Conservation (phyloP, 2,888 invertebrate genomes). For the Cephus spinipes region DNA sequence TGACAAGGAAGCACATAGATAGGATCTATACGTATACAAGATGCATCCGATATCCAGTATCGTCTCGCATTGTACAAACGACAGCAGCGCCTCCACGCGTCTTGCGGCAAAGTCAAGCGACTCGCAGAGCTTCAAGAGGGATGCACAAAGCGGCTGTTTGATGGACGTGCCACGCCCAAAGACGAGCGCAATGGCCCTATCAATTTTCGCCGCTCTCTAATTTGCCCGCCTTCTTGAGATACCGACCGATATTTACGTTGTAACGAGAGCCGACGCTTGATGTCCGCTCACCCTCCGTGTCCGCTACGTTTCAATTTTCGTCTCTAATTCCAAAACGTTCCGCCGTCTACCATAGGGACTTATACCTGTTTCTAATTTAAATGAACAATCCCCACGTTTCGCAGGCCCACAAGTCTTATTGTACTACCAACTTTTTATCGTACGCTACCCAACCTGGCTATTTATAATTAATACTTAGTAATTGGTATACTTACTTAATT, state of each 20-base stretch:
- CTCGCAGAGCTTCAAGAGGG: not conserved
- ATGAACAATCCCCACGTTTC: not conserved
- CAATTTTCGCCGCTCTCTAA: slow-evolving; percentile 50
- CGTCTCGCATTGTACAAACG: not conserved
- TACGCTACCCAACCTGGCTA: not conserved
- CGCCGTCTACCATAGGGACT: not conserved
- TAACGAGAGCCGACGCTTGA: slow-evolving; percentile 28
- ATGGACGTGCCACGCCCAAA: slow-evolving; percentile 41
- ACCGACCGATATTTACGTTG: slow-evolving; percentile 36
- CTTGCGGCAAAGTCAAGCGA: not conserved
- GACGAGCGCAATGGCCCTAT: slow-evolving; percentile 41
- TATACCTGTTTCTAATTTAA: not conserved
- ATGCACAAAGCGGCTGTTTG: slow-evolving; percentile 30
- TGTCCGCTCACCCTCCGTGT: not conserved
- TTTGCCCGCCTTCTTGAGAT: slow-evolving; percentile 37
- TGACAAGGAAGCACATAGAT: not conserved
- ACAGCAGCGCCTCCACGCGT: not conserved
- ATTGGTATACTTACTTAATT: not conserved
- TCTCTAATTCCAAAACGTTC: not conserved
- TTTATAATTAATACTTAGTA: not conserved
- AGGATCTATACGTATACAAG: not conserved
- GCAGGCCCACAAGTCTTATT: not conserved
- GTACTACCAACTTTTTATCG: not conserved
- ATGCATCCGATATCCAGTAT: not conserved
- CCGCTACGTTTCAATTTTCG: not conserved